Evolutionary conservation across 1,140 invertebrate genomes (phyloP).

Genomic region (Schlechtendalia chinensis): DNA sequence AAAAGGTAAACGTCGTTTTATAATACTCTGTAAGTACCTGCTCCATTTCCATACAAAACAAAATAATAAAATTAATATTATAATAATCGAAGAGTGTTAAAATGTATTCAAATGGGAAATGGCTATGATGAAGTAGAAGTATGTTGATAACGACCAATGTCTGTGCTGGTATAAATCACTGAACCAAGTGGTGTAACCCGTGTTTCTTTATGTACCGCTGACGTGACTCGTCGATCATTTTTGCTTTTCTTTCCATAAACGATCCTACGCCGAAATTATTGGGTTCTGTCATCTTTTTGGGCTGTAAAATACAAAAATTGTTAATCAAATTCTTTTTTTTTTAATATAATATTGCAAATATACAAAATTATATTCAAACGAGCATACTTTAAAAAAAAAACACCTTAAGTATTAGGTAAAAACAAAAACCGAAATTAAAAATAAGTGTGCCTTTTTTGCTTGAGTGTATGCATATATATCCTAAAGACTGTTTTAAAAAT

Average conservation of each 20-base stretch:
- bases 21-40: conserved; percentile 18
- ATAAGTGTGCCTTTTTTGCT: too few relatives aligned
- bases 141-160: background rate
- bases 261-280: conserved; percentile 56
- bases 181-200: conserved; percentile 52
- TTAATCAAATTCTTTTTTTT: background rate
- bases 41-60: conserved; percentile 10
- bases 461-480: too few relatives aligned
- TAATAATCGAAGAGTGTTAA: background rate
- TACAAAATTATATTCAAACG: too few relatives aligned
- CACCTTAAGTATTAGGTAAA: too few relatives aligned
- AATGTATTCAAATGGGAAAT: background rate
- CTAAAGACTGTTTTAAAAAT: too few relatives aligned
- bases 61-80: background rate
- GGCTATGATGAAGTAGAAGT: background rate
- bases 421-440: too few relatives aligned
- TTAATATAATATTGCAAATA: too few relatives aligned
- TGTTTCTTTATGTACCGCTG: conserved; percentile 60
- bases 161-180: background rate
- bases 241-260: conserved; percentile 59
- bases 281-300: conserved; percentile 4
- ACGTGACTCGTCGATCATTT: conserved; percentile 59
- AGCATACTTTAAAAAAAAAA: too few relatives aligned
- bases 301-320: background rate
- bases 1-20: background rate